Base-by-base conservation (phyloP, 2,888 invertebrate species). In the Drosophila seclusa region DNA sequence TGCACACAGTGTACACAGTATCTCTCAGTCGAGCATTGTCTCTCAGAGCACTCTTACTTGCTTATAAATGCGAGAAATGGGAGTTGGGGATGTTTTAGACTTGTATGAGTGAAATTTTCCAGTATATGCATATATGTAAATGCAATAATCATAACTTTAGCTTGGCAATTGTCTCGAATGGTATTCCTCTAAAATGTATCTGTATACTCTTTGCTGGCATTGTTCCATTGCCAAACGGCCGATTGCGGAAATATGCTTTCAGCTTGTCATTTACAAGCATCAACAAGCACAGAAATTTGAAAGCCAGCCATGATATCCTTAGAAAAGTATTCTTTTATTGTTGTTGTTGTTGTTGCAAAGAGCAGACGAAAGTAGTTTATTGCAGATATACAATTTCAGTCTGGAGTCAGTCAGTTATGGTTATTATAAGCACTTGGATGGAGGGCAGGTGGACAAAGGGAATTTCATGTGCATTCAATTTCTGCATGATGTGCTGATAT, bases 391-490 rank as follows among this genome's bases (percentile, higher is more conserved):
- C 18, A 34, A 18, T 54, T 57, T 36, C 27, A 24, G 18, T 11
- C 8, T 63, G 21, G 18, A 53, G 21, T 42, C 65, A 61, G 21
- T 27, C 24, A 52, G 45, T 53, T 58, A 32, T 49, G 61, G 40
- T 29, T 54, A 45, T 49, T 29, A 31, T 31, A 54, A 29, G 53
- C 11, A 57, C 32, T 32, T 32, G 32, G 32, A 24, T 13, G 27
- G 29, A 27, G n/a, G 53, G 60, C 62, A 16, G 27, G 61, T 49
- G 29, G 36, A 66, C 42, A 11, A 68, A 68, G 4, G 45, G 24
- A 71, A 82, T 75, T 75, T 68, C 73, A 68, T 58, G 62, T 67
- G 66, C 76, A 63, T 84, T 77, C 73, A 73, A 77, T 76, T 73
- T 81, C 64, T 57, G 67, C 59, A 59, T 74, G 68, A 72, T 76